phyloP scores from a whole-genome alignment of 2,797 vertebrate genomes.

The Zenarchopterus dispar region DNA sequence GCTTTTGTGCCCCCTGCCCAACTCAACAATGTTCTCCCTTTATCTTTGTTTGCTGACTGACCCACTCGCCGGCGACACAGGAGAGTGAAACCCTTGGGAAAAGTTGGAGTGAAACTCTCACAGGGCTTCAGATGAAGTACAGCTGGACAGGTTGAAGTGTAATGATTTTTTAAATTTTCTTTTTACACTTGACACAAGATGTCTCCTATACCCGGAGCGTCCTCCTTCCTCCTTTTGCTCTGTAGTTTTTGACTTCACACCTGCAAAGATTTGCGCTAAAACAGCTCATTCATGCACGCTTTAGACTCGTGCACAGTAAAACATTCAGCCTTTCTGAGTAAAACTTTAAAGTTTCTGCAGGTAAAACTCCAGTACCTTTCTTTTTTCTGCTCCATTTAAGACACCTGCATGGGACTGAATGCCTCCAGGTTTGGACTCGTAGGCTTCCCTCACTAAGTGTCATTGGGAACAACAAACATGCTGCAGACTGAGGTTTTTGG shows the following conservation, averaged over 20 bases:
- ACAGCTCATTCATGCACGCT: too few relatives aligned
- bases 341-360: too few relatives aligned
- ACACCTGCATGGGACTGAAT: too few relatives aligned
- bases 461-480: slow-evolving; percentile 57
- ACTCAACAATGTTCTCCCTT: slow-evolving; percentile 3
- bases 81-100: slow-evolving; percentile 17
- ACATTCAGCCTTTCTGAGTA: too few relatives aligned
- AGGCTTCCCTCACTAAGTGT: slow-evolving; percentile 20
- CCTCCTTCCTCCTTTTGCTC: too few relatives aligned
- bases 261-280: too few relatives aligned
- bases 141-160: background rate
- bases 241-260: too few relatives aligned
- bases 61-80: slow-evolving; percentile 16
- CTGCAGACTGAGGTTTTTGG: slow-evolving; percentile 43
- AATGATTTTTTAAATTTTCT: background rate
- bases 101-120: slow-evolving; percentile 18
- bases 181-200: too few relatives aligned
- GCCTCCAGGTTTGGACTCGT: background rate
- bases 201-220: too few relatives aligned
- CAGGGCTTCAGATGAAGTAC: slow-evolving; percentile 4
- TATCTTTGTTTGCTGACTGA: slow-evolving; percentile 22
- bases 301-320: too few relatives aligned
- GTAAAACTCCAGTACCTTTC: too few relatives aligned
- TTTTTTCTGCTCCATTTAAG: too few relatives aligned
- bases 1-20: slow-evolving; percentile 7